Percentiles rank a stretch among this genome's conserved stretches.
Conservation (phyloP, 2,888 invertebrate species). For the Bimastos eiseni region DNA sequence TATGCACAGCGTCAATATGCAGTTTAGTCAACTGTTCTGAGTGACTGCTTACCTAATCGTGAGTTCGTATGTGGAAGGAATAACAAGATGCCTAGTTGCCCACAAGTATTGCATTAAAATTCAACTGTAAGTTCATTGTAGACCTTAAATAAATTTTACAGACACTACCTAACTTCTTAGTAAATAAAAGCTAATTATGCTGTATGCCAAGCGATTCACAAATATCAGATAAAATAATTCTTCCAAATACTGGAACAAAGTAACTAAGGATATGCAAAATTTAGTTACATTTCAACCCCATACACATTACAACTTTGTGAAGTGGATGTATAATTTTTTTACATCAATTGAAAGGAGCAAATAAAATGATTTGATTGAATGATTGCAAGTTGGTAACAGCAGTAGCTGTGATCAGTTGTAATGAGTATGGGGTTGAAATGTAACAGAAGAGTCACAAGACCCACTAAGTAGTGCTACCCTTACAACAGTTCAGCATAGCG, state of each 20-base stretch:
- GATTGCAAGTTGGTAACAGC: too few relatives aligned
- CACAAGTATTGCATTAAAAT: background rate
- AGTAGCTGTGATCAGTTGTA: background rate
- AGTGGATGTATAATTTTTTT: too few relatives aligned
- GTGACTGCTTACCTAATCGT: background rate
- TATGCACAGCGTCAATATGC: conserved; percentile 13
- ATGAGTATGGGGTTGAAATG: too few relatives aligned
- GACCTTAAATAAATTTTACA: background rate
- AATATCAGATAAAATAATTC: background rate
- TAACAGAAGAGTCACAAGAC: too few relatives aligned
- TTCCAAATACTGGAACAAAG: background rate
- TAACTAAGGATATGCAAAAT: background rate
- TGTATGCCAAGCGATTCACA: background rate
- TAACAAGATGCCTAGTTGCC: too few relatives aligned
- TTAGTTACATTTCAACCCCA: background rate
- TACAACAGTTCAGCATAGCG: too few relatives aligned
- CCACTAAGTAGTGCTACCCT: too few relatives aligned
- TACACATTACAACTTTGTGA: too few relatives aligned
- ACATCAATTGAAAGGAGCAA: too few relatives aligned
- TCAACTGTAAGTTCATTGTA: background rate
- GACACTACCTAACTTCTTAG: background rate
- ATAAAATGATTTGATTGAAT: too few relatives aligned
- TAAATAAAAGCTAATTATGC: background rate
- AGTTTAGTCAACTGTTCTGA: background rate
- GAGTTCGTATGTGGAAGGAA: background rate